Base-by-base conservation (phyloP, 2,797 vertebrate species). In the Chaunax sp. region DNA sequence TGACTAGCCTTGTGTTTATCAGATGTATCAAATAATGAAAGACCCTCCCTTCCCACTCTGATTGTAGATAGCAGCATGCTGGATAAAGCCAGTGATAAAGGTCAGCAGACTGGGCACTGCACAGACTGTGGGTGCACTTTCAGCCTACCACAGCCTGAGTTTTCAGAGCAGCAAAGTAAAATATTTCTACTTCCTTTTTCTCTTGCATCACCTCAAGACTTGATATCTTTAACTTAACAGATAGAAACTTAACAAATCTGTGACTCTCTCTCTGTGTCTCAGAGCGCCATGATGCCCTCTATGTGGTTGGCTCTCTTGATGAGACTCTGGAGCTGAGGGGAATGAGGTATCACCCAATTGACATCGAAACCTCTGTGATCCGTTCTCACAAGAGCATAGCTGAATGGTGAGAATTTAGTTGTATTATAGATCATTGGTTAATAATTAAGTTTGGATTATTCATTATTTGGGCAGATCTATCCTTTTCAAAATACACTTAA, bases 331-430 rank as follows among this genome's bases (percentile, higher is more conserved):
- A 97, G 87, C 92, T 97, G 67, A 89, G 96, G 40, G 96, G 96
- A 52, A 96, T 97, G 96, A 90, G 96, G 30, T 96, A 97, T 82
- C 96, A 97, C 79, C 96, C 96, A 40, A 96, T 95, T 1, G 96
- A 97, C 88, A 97, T 96, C 0, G 96, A 97, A 80, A 96, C 95
- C 0, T 97, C 96, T 0, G 96, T 96, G 44, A 95, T 95, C 78
- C 92, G 96, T 2, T 92, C 96, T 5, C 96, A 97, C 87, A 95
- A 96, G 89, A 96, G 94, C 92, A 95, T 97, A 6, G 95, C 96
- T 0, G 96, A 97, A 83, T 97, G 96, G 96, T 97, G 67, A 95
- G 94, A 40, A 30, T 53, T 37, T 2, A 5, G 26, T 22, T 19
- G 13, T 16, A 1, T 33, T 45, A 28, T n/a, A 63, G 18, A 13